A percentile compares a stretch with the other conserved stretches of the same genome.
Evolutionary conservation across 1,140 invertebrate genomes (phyloP).

Genomic region (Zaprionus nigranus): DNA sequence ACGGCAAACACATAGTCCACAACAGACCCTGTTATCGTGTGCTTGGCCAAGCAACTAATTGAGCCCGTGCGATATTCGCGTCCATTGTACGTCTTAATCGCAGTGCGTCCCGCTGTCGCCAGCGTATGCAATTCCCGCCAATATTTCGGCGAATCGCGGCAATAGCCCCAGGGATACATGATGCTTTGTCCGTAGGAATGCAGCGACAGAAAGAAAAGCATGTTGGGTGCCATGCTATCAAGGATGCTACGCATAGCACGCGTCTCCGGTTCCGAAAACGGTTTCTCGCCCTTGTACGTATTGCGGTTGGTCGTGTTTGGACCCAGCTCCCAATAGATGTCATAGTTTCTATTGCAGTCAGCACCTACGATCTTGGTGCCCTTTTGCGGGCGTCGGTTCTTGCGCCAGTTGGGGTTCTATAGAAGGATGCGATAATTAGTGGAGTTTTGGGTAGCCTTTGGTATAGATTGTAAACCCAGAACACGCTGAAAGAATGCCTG

Average conservation of each 20-base stretch:
- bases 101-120: conserved; percentile 82
- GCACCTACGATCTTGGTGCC: conserved; percentile 86
- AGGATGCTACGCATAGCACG: conserved; percentile 87
- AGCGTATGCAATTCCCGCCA: conserved; percentile 77
- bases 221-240: conserved; percentile 84
- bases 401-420: conserved; percentile 86
- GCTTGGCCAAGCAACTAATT: conserved; percentile 81
- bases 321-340: conserved; percentile 87
- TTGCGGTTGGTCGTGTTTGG: conserved; percentile 86
- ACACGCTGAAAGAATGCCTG: too few relatives aligned
- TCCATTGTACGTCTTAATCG: conserved; percentile 85
- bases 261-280: conserved; percentile 92
- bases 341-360: conserved; percentile 89
- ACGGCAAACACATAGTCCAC: conserved; percentile 89
- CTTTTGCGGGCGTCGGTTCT: conserved; percentile 84
- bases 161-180: conserved; percentile 87
- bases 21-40: conserved; percentile 88
- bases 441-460: neutral
- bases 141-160: conserved; percentile 77
- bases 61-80: conserved; percentile 84
- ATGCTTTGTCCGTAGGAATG: conserved; percentile 89
- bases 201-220: conserved; percentile 89
- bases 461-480: too few relatives aligned
- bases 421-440: neutral
- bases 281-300: conserved; percentile 88